Percentiles rank a stretch among this genome's conserved stretches.
phyloP scores from a whole-genome alignment of 1,140 invertebrate species.

The Drosophila orena region DNA sequence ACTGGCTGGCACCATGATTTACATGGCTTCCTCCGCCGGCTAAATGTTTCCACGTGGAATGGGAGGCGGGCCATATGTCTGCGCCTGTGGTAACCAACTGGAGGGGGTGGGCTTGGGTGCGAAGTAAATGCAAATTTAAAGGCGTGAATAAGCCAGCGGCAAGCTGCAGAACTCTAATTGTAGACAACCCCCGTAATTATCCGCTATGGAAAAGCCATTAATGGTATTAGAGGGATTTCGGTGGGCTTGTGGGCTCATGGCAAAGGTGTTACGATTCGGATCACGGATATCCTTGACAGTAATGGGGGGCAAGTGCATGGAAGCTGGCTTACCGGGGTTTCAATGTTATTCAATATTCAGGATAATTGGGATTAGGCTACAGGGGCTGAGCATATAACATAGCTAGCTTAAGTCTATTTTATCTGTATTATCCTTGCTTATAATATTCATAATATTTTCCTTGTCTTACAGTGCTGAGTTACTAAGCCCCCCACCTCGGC shows the following conservation, averaged over 20 bases:
- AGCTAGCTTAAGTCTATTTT: too few species aligned
- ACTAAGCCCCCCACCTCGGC: background rate
- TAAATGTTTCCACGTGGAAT: conserved; percentile 31
- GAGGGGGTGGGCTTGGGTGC: background rate
- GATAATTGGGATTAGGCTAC: too few species aligned
- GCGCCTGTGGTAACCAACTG: conserved; percentile 29
- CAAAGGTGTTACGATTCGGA: conserved; percentile 20
- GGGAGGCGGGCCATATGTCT: conserved; percentile 28
- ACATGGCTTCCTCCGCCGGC: conserved; percentile 59
- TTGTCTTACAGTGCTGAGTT: too few species aligned
- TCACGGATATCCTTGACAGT: background rate
- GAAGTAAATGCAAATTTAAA: conserved; percentile 80
- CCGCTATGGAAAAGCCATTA: conserved; percentile 83
- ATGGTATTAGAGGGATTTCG: conserved; percentile 73
- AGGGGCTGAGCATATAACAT: too few species aligned
- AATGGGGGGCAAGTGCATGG: background rate
- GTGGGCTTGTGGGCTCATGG: conserved; percentile 2
- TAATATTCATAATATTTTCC: conserved; percentile 7
- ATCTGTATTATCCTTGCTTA: conserved; percentile 4
- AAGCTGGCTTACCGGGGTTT: conserved; percentile 3
- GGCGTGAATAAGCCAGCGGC: conserved; percentile 78
- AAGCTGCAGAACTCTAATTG: conserved; percentile 70
- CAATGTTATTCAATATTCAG: too few species aligned
- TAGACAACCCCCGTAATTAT: conserved; percentile 83
- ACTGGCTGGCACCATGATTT: conserved; percentile 77